These are phyloP conservation scores for Condylostylus longicornis DNA, from an alignment of 1,140 invertebrate species.

Conservation along the genomic window DNA sequence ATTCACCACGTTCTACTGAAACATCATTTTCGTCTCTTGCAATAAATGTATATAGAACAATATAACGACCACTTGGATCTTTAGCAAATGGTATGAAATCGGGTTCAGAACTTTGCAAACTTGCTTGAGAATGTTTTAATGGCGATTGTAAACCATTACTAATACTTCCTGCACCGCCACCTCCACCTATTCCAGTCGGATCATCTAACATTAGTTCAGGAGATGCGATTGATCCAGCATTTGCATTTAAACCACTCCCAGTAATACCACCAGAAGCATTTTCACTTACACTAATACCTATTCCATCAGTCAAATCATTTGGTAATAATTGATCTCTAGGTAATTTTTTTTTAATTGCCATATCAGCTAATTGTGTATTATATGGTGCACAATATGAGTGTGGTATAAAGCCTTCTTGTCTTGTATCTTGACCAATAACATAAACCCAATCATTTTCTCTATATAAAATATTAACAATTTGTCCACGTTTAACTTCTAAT, in stretches of 20 bases:
- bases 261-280: too few species aligned
- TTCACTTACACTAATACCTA: too few species aligned
- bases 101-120: conserved; percentile 39
- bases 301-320: conserved; percentile 25
- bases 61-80: conserved; percentile 76
- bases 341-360: conserved; percentile 72
- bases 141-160: conserved; percentile 22
- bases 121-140: conserved; percentile 33
- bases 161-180: neutral
- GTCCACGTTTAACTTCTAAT: conserved; percentile 51
- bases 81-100: conserved; percentile 69
- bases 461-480: conserved; percentile 81
- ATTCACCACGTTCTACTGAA: conserved; percentile 81
- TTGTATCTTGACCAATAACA: conserved; percentile 74
- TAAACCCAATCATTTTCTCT: conserved; percentile 94
- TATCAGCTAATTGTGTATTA: conserved; percentile 57
- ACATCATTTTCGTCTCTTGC: conserved; percentile 89
- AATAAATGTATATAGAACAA: conserved; percentile 85
- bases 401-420: conserved; percentile 86
- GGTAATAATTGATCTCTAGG: conserved; percentile 42
- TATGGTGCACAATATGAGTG: conserved; percentile 83
- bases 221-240: too few species aligned
- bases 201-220: conserved; percentile 34
- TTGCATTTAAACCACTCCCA: too few species aligned
- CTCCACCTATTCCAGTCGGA: conserved; percentile 1